Conservation (phyloP, 2,797 vertebrate species). For the Manis crassicaudata region DNA sequence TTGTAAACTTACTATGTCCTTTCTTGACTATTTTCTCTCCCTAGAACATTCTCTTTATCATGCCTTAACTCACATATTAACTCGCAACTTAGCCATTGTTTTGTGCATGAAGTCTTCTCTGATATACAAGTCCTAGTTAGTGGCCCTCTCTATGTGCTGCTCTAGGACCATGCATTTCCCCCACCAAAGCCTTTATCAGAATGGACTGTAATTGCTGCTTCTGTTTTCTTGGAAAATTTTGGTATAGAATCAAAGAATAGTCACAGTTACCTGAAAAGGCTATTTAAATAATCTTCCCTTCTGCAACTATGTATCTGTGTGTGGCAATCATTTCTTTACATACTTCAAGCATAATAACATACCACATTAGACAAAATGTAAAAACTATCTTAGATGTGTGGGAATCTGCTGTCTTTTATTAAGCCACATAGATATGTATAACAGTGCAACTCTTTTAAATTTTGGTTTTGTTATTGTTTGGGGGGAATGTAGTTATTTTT, state of each 20-base stretch:
- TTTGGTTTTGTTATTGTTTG: neutral
- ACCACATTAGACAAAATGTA: neutral
- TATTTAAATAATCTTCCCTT: neutral
- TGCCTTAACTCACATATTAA: neutral
- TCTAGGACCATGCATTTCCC: neutral
- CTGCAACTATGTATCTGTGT: neutral
- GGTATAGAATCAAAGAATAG: neutral
- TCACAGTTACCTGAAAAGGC: neutral
- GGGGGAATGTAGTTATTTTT: neutral
- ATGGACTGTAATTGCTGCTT: neutral
- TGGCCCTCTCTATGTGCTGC: neutral
- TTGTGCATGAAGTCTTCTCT: neutral
- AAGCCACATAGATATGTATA: neutral
- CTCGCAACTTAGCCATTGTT: neutral
- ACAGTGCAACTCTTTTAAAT: neutral
- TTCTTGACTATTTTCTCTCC: neutral
- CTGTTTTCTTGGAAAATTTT: neutral
- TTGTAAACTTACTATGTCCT: neutral
- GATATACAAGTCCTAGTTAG: neutral
- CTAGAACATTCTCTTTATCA: neutral
- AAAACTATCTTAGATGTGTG: neutral
- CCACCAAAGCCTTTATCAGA: neutral
- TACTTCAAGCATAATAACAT: neutral
- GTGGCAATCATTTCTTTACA: neutral
- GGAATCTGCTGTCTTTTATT: neutral